Evolutionary conservation across 2,888 invertebrate genomes (phyloP), one percentile per base, ranked within the genome.

Genomic region (Uloborus plumipes): DNA sequence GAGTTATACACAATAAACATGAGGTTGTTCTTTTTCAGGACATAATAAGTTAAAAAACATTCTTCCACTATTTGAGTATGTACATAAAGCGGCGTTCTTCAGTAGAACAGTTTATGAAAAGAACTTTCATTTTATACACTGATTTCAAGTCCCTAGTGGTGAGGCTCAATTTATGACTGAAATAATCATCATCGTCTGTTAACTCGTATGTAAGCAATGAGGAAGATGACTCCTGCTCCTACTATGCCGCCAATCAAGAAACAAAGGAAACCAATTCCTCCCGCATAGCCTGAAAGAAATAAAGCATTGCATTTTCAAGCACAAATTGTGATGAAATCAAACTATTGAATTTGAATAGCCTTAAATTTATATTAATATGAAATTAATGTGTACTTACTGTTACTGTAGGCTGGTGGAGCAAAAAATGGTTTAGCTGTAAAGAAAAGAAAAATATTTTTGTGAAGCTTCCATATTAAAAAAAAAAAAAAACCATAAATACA

Each of bases 251-350:
- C 82, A 13, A 82, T 22, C 13, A 82, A 11, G 26, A 82, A 76
- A 31, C 82, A 82, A 18, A 82, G 53, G 53, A 82, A 72, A 13
- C 71, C 82, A 15, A 82, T 76, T 2, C 82, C 75, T 58, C 71
- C 82, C 6, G 82, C 72, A 50, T 75, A 76, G 51, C 71, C 82
- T 82, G 20, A n/a, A 76, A 72, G n/a, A 16, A 31, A 13, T 13
- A 11, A 39, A 39, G 39, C 1, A 39, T 39, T 39, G 9, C 3
- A 39, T 39, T 39, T 39, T 39, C 51, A 51, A 69, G n/a, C 31
- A 15, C 31, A 9, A 67, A 16, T 50, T 6, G 2, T 1, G 22
- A 1, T 51, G 0, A 2, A 11, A 20, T 49, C 11, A 13, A 47
- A 66, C n/a, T 49, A 50, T 50, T 2, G 2, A n/a, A 18, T 66